Evolutionary conservation across 2,888 invertebrate genomes (phyloP), one percentile per base, ranked within the genome.

Genomic region (Liposcelis brunnea): DNA sequence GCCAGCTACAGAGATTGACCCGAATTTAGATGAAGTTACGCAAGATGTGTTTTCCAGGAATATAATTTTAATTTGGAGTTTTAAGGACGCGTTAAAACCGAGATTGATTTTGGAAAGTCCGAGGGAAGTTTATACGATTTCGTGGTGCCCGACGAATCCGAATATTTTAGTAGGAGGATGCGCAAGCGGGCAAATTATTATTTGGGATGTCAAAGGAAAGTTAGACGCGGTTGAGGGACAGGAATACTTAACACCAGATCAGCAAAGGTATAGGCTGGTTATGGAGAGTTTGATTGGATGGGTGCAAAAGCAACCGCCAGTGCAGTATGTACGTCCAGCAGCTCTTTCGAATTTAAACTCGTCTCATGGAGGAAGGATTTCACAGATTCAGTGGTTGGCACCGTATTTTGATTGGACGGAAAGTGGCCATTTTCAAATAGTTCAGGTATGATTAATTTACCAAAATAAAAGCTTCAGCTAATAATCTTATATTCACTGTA

Each of bases 21-120:
- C 26, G 26, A 26, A 26, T 26, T 26, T 26, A n/a, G 49, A 47
- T 18, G 49, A 50, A 26, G 48, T 46, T n/a, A 32, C 48, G 14
- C 52, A 44, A 21, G 45, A 45, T 40, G 37, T 48, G 2, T 48
- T 49, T 31, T 45, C 50, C 0, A 83, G 81, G 32, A 49, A 53
- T 46, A 50, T 49, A 21, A 50, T 53, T 19, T 48, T 53, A 1
- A 51, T 55, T 18, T 55, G 55, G 55, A 51, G 51, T 36, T 48
- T 52, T 46, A 48, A 47, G n/a, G 50, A 55, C 40, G 52, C 51
- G 26, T 32, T 54, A 7, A 47, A 43, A 35, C 54, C 55, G 21
- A 47, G 52, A 47, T 48, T 60, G 7, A 47, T 53, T 2, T 50
- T 65, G 2, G 52, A 55, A 7, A 56, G 60, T 43, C 54, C 56